phyloP scores from a whole-genome alignment of 2,888 invertebrate species.

The Hirudinaria manillensis region DNA sequence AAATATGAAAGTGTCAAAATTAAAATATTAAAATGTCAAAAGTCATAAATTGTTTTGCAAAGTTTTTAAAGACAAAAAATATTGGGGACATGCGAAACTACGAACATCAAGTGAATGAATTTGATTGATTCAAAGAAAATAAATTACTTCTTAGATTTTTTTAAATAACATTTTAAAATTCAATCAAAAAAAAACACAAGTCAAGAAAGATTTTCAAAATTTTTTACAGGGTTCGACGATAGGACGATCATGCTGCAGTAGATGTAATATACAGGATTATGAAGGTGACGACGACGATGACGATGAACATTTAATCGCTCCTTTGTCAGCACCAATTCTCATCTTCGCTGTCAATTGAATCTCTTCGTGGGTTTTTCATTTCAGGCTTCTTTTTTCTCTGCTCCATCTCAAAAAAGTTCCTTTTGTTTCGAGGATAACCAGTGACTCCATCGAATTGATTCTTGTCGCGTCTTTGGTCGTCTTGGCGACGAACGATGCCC shows the following conservation, averaged over 20 bases:
- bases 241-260: background rate
- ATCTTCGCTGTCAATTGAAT: background rate
- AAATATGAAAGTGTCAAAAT: no score
- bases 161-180: no score
- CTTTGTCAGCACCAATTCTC: conserved; percentile 25
- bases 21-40: no score
- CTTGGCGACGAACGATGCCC: no score
- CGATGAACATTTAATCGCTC: conserved; percentile 39
- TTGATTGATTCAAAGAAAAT: no score
- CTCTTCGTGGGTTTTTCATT: background rate
- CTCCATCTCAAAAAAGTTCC: background rate
- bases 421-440: background rate
- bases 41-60: no score
- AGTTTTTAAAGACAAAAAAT: no score
- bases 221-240: background rate
- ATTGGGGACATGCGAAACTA: no score
- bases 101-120: no score
- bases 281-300: conserved; percentile 36
- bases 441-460: background rate
- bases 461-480: conserved; percentile 1
- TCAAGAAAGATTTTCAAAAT: background rate
- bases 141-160: no score
- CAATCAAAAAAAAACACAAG: background rate
- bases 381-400: background rate
- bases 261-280: background rate